phyloP scores from a whole-genome alignment of 2,113 vertebrate genomes.

The Serilophus lunatus region DNA sequence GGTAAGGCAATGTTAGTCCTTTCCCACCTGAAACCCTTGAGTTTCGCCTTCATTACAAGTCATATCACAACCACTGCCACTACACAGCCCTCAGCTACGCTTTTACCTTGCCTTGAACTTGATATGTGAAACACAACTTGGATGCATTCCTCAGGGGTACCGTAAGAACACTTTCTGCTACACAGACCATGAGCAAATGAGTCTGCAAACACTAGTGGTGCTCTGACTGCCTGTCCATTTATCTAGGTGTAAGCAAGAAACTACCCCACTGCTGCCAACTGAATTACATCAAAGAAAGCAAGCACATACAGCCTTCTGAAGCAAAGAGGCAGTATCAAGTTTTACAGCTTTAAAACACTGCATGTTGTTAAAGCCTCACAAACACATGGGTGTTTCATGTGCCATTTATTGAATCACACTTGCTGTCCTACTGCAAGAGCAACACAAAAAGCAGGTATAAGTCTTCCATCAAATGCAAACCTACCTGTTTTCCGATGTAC shows the following conservation, averaged over 20 bases:
- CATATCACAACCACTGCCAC: neutral
- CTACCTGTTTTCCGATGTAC: neutral
- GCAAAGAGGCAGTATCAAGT: neutral
- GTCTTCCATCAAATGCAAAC: neutral
- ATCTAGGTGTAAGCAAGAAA: neutral
- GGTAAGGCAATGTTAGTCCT: neutral
- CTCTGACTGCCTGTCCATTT: neutral
- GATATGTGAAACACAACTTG: neutral
- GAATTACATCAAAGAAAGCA: neutral
- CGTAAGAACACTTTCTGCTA: constrained; percentile 6
- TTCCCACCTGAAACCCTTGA: neutral
- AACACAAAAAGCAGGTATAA: neutral
- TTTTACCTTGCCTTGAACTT: neutral
- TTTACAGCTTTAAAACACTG: neutral
- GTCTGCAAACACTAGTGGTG: neutral
- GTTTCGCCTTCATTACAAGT: neutral
- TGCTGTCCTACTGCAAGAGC: neutral
- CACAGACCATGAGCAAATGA: neutral
- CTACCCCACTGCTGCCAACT: neutral
- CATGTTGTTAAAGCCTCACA: neutral
- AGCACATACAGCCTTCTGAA: neutral
- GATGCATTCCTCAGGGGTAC: neutral
- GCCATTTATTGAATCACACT: neutral
- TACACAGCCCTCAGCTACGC: neutral
- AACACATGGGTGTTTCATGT: neutral